A percentile compares a stretch with the other conserved stretches of the same genome.
phyloP scores from a whole-genome alignment of 1,140 invertebrate species.

The Aphidius gifuensis region DNA sequence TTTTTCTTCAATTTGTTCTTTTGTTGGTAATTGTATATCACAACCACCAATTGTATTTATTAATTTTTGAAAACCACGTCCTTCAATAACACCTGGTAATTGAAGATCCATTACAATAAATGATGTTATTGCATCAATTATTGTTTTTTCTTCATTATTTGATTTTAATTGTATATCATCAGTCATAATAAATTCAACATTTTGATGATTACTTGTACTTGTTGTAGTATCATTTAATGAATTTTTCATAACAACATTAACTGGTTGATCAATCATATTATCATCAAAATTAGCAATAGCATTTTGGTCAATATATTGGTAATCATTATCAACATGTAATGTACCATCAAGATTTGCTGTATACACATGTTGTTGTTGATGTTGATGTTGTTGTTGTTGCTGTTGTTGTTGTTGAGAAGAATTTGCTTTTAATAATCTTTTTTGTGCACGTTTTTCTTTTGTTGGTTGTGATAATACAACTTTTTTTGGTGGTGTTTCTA shows the following conservation, averaged over 20 bases:
- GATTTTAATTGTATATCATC: constrained; percentile 33
- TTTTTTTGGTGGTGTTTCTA: constrained; percentile 40
- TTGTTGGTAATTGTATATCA: constrained; percentile 52
- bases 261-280: constrained; percentile 44
- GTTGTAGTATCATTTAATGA: neutral
- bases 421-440: constrained; percentile 43
- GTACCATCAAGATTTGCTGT: constrained; percentile 53
- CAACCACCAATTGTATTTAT: constrained; percentile 54
- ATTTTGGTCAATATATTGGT: constrained; percentile 52
- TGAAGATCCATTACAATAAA: constrained; percentile 56
- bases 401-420: too few species aligned
- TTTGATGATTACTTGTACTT: neutral
- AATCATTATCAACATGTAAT: constrained; percentile 52
- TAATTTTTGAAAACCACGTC: constrained; percentile 55
- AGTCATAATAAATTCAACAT: constrained; percentile 4
- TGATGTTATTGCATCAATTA: constrained; percentile 53
- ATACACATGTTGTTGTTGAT: constrained; percentile 44
- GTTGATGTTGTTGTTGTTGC: too few species aligned
- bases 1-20: constrained; percentile 54
- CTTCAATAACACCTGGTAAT: constrained; percentile 54
- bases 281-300: constrained; percentile 44
- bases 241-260: constrained; percentile 47
- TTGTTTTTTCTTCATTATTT: constrained; percentile 40
- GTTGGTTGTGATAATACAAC: constrained; percentile 40
- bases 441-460: constrained; percentile 50